These are phyloP conservation scores for Aldabrachelys gigantea DNA, from an alignment of 2,113 vertebrate genomes.

Conservation along the genomic window DNA sequence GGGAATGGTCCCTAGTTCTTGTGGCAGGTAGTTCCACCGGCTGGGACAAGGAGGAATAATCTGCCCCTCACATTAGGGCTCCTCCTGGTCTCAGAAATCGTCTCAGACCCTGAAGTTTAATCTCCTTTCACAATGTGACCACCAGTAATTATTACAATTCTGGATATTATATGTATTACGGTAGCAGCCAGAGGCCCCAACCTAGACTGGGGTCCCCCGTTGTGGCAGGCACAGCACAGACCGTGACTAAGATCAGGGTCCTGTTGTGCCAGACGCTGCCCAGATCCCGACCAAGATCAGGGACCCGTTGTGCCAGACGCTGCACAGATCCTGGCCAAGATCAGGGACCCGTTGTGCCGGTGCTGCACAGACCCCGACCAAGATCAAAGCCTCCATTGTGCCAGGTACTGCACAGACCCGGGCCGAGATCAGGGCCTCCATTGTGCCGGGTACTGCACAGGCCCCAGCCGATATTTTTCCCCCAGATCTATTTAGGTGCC, in stretches of 20 bases:
- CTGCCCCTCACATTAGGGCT: not conserved
- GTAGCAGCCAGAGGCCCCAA: not conserved
- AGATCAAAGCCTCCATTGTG: too few relatives aligned
- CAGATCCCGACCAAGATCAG: too few relatives aligned
- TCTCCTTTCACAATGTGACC: not conserved
- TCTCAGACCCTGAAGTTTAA: not conserved
- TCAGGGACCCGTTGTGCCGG: too few relatives aligned
- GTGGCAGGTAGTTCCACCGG: not conserved
- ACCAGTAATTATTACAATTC: not conserved
- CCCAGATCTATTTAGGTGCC: not conserved
- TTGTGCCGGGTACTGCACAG: too few relatives aligned
- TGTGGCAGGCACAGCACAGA: too few relatives aligned
- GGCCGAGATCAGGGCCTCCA: too few relatives aligned
- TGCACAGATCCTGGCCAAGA: too few relatives aligned
- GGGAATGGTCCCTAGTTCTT: not conserved
- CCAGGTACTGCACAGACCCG: too few relatives aligned
- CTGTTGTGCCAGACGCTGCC: too few relatives aligned
- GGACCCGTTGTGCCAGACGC: too few relatives aligned
- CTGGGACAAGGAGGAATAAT: not conserved
- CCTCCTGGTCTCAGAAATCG: not conserved
- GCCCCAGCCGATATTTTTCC: not conserved
- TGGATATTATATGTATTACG: not conserved
- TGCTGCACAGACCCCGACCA: too few relatives aligned
- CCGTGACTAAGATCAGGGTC: too few relatives aligned
- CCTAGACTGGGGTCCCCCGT: not conserved